Conservation (phyloP, 1,140 invertebrate species). For the Dendroctonus ponderosae region DNA sequence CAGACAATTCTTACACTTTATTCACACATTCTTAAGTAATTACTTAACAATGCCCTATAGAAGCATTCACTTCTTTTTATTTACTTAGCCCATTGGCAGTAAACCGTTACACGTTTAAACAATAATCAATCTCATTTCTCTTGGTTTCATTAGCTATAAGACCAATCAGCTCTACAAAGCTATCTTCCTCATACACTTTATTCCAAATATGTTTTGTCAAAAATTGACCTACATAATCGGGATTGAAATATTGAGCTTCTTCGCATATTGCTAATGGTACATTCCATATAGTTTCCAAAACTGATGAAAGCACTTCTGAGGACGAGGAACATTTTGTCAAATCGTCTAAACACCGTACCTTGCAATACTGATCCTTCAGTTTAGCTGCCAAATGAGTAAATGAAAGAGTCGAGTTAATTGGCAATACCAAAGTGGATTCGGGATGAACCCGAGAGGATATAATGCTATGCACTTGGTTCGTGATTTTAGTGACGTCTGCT, state of each 20-base stretch:
- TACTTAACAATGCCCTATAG: no score
- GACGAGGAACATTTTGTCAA: background rate
- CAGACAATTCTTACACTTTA: no score
- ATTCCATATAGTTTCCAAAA: conserved; percentile 29
- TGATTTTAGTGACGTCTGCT: conserved; percentile 9
- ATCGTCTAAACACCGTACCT: conserved; percentile 14
- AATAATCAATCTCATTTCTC: conserved; percentile 20
- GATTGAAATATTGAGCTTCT: conserved; percentile 27
- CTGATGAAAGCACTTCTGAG: conserved; percentile 2
- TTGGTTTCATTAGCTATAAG: conserved; percentile 22
- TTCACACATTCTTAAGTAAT: no score
- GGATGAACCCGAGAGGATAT: conserved; percentile 13
- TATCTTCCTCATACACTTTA: conserved; percentile 20
- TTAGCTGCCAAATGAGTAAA: background rate
- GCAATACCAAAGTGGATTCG: conserved; percentile 18
- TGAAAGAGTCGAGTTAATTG: conserved; percentile 7
- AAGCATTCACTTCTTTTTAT: no score
- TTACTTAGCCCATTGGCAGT: no score
- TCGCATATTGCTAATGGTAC: conserved; percentile 18
- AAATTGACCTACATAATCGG: conserved; percentile 26
- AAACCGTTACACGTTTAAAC: background rate
- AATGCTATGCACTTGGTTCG: conserved; percentile 4
- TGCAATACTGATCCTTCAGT: conserved; percentile 4
- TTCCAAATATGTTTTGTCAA: conserved; percentile 20
- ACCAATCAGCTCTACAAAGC: conserved; percentile 27